A percentile compares a stretch with the other conserved stretches of the same genome.
These are phyloP conservation scores for Montipora capricornis DNA, from an alignment of 64 coral and sea anemone genomes.

Conservation along the genomic window DNA sequence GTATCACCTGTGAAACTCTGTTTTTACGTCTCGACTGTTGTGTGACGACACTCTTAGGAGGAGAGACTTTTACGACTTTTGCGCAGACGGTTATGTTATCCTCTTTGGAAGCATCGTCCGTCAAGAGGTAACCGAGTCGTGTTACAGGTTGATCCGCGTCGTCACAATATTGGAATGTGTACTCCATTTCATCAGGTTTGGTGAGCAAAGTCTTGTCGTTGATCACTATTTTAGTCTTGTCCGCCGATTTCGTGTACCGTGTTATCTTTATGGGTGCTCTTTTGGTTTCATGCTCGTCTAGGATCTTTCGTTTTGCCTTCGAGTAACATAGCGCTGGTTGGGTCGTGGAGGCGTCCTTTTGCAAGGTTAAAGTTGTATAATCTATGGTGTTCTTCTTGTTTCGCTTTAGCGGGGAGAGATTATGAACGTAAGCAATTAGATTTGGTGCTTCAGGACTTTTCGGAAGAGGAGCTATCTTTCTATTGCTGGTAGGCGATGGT, in stretches of 20 bases:
- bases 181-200: slow-evolving; percentile 42
- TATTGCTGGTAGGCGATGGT: neutral
- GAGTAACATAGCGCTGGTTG: too few species aligned
- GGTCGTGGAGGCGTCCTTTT: slow-evolving; percentile 32
- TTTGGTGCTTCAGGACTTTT: neutral
- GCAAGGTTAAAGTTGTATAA: slow-evolving; percentile 24
- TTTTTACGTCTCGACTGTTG: neutral
- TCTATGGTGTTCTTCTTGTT: slow-evolving; percentile 60
- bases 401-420: slow-evolving; percentile 31
- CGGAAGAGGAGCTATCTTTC: neutral
- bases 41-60: too few species aligned
- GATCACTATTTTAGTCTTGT: slow-evolving; percentile 19
- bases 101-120: neutral
- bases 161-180: slow-evolving; percentile 57
- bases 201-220: slow-evolving; percentile 2
- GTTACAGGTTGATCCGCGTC: neutral
- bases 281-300: too few species aligned
- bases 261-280: neutral
- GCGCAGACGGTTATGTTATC: slow-evolving; percentile 60
- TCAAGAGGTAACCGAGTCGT: slow-evolving; percentile 30
- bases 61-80: too few species aligned
- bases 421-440: slow-evolving; percentile 49
- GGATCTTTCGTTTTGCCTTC: too few species aligned
- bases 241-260: slow-evolving; percentile 33
- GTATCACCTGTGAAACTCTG: slow-evolving; percentile 49